Evolutionary conservation across 2,888 invertebrate species (phyloP).

Genomic region (Piscicola geometra): DNA sequence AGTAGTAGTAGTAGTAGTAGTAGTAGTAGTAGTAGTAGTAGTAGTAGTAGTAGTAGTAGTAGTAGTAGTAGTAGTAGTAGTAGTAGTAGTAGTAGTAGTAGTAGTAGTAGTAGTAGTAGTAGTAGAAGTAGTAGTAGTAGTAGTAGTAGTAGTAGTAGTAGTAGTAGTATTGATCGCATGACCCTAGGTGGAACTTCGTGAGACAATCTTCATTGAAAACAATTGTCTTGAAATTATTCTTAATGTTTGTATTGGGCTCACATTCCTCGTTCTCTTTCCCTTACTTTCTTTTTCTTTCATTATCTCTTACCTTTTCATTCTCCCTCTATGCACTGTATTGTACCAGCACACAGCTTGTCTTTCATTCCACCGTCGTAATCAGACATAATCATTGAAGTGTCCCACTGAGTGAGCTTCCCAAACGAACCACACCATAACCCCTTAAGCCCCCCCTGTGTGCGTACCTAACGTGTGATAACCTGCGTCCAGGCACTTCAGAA

Average conservation of each 20-base stretch:
- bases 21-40: constrained; percentile 21
- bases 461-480: too few relatives aligned
- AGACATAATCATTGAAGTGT: neutral
- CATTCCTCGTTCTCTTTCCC: neutral
- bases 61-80: constrained; percentile 1
- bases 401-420: too few relatives aligned
- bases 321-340: neutral
- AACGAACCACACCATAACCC: too few relatives aligned
- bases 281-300: neutral
- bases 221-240: neutral
- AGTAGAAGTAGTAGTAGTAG: neutral
- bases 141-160: neutral
- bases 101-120: neutral
- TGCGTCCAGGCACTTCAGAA: too few relatives aligned
- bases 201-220: constrained; percentile 12
- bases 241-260: constrained; percentile 6
- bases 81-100: neutral
- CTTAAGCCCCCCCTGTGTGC: too few relatives aligned
- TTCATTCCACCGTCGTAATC: neutral
- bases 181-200: neutral
- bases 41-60: constrained; percentile 20
- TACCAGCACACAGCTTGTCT: too few relatives aligned
- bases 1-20: constrained; percentile 20
- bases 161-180: constrained; percentile 11
- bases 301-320: neutral